Evolutionary conservation across 64 coral and sea anemone species (phyloP).

Genomic region (Montipora capricornis): DNA sequence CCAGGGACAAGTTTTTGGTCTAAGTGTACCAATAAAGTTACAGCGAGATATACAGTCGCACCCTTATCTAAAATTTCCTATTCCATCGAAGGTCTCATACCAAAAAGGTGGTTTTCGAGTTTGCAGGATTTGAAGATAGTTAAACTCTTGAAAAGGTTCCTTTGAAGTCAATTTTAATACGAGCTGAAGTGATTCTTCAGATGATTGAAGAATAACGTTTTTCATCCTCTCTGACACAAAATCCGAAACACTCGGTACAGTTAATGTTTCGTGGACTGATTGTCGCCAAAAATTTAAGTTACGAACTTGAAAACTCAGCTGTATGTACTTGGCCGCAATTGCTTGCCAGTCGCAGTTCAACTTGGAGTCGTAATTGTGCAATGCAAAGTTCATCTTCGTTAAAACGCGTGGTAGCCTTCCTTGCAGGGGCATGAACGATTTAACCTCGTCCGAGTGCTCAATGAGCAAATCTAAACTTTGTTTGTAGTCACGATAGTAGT

Average conservation of each 20-base stretch:
- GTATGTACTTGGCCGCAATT: slow-evolving; percentile 56
- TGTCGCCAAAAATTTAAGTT: slow-evolving; percentile 36
- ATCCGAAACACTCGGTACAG: slow-evolving; percentile 30
- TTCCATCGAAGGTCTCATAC: not conserved
- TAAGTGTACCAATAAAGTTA: too few relatives aligned
- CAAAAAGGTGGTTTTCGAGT: slow-evolving; percentile 47
- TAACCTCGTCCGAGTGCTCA: slow-evolving; percentile 34
- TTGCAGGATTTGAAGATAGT: slow-evolving; percentile 14
- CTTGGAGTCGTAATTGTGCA: slow-evolving; percentile 35
- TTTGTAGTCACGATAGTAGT: slow-evolving; percentile 26
- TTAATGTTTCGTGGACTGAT: slow-evolving; percentile 7
- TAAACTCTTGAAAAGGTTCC: not conserved
- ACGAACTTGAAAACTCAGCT: slow-evolving; percentile 52
- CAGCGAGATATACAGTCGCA: not conserved
- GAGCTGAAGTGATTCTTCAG: slow-evolving; percentile 19
- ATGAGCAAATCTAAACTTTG: not conserved
- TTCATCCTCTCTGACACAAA: slow-evolving; percentile 65
- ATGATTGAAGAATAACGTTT: slow-evolving; percentile 34
- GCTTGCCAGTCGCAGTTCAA: slow-evolving; percentile 66
- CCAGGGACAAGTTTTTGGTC: too few relatives aligned
- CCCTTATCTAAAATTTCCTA: slow-evolving; percentile 13
- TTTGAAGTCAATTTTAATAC: slow-evolving; percentile 16
- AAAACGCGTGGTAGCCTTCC: slow-evolving; percentile 36
- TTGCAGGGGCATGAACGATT: not conserved
- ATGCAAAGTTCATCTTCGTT: slow-evolving; percentile 19